Evolutionary conservation across 2,113 vertebrate genomes (phyloP).

Genomic region (Meriones unguiculatus): DNA sequence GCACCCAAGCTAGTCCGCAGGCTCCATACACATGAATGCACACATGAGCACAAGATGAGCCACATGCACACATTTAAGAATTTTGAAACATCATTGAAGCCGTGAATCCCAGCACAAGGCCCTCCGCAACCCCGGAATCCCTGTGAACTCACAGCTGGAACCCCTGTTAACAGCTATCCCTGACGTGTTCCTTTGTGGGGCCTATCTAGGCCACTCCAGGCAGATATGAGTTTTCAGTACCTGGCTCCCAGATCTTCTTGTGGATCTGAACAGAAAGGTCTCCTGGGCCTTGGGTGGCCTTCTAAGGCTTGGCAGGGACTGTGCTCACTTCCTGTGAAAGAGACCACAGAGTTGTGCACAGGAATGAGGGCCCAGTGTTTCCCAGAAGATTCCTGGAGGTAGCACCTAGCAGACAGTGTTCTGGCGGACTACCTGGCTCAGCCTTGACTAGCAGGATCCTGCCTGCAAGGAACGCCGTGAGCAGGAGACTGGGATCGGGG

Average conservation of each 20-base stretch:
- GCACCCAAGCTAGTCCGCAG: not conserved
- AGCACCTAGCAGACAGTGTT: not conserved
- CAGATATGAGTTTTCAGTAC: not conserved
- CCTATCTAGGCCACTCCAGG: not conserved
- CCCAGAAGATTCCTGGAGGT: not conserved
- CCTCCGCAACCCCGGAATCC: fast-evolving
- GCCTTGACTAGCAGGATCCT: too few relatives aligned
- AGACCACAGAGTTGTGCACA: not conserved
- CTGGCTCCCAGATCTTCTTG: not conserved
- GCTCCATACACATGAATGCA: not conserved
- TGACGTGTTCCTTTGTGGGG: not conserved
- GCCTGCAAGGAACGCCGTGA: not conserved
- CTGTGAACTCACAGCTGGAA: not conserved
- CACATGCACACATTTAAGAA: not conserved
- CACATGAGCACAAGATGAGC: not conserved
- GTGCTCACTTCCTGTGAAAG: not conserved
- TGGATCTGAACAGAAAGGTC: not conserved
- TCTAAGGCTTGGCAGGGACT: not conserved
- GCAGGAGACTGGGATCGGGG: too few relatives aligned
- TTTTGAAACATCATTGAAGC: not conserved
- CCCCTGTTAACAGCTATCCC: not conserved
- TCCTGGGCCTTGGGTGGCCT: not conserved
- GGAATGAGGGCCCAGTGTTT: not conserved
- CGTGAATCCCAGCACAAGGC: not conserved
- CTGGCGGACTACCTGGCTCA: not conserved